A percentile compares a stretch with the other conserved stretches of the same genome.
Conservation (phyloP, 2,113 vertebrate genomes). For the Smithornis capensis region DNA sequence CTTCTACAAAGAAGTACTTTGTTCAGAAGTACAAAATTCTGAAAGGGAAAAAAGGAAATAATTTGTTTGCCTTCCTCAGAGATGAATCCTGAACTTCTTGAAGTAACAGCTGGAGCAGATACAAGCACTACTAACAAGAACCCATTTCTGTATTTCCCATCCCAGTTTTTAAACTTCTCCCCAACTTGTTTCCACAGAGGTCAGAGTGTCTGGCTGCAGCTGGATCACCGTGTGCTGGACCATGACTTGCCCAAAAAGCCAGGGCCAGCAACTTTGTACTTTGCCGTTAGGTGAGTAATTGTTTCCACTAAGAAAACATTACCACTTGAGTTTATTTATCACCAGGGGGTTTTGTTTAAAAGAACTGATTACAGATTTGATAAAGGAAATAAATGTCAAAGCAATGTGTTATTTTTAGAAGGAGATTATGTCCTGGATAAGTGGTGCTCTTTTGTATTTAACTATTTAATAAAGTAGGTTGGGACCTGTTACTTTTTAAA, state of each 20-base stretch:
- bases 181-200: constrained; percentile 76
- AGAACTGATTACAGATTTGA: background rate
- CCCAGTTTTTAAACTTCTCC: background rate
- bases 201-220: constrained; percentile 93
- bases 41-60: background rate
- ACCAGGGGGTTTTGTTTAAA: background rate
- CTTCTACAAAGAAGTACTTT: too few species aligned
- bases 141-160: background rate
- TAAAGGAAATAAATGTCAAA: constrained; percentile 39
- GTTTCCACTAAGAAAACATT: constrained; percentile 10
- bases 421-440: background rate
- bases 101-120: background rate
- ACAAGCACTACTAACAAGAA: background rate
- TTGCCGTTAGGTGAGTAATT: constrained; percentile 87
- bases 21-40: background rate
- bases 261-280: constrained; percentile 82
- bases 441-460: background rate
- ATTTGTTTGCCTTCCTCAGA: background rate
- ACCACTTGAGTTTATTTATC: background rate
- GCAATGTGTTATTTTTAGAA: background rate
- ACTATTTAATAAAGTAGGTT: background rate
- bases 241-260: constrained; percentile 92
- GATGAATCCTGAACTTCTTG: background rate
- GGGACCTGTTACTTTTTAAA: background rate
- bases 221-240: constrained; percentile 94